phyloP scores from a whole-genome alignment of 2,797 vertebrate genomes.

The Amblyopsis hoosieri region DNA sequence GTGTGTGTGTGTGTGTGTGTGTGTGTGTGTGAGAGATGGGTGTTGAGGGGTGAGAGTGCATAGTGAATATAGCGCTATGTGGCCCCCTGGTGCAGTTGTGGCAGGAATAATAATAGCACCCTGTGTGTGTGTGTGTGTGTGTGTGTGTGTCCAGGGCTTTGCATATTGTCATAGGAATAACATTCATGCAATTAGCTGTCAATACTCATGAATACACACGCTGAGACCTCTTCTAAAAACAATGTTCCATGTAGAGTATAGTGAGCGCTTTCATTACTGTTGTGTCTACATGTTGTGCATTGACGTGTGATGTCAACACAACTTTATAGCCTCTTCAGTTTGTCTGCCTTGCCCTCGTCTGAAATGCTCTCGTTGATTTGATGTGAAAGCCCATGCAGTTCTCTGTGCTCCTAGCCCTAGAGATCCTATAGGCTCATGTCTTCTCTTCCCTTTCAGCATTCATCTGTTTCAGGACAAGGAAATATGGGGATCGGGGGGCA shows the following conservation, averaged over 20 bases:
- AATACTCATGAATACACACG: neutral
- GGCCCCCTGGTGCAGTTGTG: conserved; percentile 33
- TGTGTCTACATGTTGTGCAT: neutral
- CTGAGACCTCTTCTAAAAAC: neutral
- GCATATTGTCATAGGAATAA: conserved; percentile 36
- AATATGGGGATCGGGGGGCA: too few relatives aligned
- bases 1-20: too few relatives aligned
- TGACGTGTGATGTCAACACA: neutral
- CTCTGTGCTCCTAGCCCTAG: too few relatives aligned
- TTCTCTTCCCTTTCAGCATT: too few relatives aligned
- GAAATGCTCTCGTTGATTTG: too few relatives aligned
- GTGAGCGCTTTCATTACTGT: neutral
- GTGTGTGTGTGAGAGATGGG: too few relatives aligned
- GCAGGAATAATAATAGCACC: conserved; percentile 58
- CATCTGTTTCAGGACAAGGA: too few relatives aligned
- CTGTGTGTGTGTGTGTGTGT: conserved; percentile 20
- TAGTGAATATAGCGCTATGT: too few relatives aligned
- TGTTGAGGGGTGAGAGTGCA: too few relatives aligned
- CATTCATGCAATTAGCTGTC: conserved; percentile 8
- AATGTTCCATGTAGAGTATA: too few relatives aligned
- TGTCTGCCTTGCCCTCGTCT: neutral
- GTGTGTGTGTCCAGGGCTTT: conserved; percentile 27
- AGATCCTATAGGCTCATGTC: too few relatives aligned
- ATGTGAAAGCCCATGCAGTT: neutral
- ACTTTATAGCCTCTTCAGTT: too few relatives aligned